Conservation (phyloP, 2,888 invertebrate species). For the Keiferia lycopersicella region DNA sequence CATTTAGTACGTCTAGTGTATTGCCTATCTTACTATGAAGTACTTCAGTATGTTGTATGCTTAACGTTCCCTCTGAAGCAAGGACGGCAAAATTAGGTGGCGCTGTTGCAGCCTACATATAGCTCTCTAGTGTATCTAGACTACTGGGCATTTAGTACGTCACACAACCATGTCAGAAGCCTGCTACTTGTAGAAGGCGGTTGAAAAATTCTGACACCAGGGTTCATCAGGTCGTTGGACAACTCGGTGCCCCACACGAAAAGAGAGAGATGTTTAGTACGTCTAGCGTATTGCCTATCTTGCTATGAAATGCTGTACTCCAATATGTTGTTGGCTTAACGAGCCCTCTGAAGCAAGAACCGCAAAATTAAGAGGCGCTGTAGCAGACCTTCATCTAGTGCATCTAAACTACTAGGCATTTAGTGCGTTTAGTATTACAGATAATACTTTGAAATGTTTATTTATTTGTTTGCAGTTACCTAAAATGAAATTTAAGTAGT, state of each 20-base stretch:
- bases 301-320: background rate
- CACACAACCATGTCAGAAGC: too few species aligned
- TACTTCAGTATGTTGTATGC: background rate
- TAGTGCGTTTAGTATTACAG: too few species aligned
- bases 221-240: too few species aligned
- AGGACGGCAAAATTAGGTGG: slow-evolving; percentile 16
- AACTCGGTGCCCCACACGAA: too few species aligned
- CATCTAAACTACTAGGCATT: too few species aligned
- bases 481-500: too few species aligned
- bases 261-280: too few species aligned
- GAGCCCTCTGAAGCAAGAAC: background rate
- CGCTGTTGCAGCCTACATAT: slow-evolving; percentile 14
- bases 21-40: background rate
- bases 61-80: background rate
- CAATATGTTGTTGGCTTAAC: too few species aligned
- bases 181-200: too few species aligned
- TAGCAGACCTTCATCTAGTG: background rate
- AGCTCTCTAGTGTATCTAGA: background rate
- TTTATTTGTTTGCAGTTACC: too few species aligned
- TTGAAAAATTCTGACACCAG: too few species aligned
- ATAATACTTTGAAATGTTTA: too few species aligned
- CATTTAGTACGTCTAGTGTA: background rate
- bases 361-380: slow-evolving; percentile 20
- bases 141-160: background rate
- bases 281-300: background rate